These are phyloP conservation scores for Octodon degus DNA, from an alignment of 2,113 vertebrate genomes.

Conservation along the genomic window DNA sequence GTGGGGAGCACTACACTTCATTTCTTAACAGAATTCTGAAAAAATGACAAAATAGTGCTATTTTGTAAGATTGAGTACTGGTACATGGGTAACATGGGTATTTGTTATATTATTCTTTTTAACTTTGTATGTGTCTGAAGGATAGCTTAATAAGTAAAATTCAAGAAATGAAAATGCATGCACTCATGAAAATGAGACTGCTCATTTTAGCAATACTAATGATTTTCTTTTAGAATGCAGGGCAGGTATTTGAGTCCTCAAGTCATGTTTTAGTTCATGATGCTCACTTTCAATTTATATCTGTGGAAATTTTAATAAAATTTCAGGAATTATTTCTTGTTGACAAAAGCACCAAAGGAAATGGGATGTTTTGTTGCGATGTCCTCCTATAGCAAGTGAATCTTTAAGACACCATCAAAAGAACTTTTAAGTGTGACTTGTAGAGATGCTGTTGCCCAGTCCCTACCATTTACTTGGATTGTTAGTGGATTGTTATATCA, in stretches of 20 bases:
- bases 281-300: conserved; percentile 20
- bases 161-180: not conserved
- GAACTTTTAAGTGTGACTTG: not conserved
- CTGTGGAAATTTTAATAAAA: not conserved
- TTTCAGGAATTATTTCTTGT: not conserved
- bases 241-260: not conserved
- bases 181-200: not conserved
- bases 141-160: conserved; percentile 43
- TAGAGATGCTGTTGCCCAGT: not conserved
- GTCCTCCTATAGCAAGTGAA: conserved; percentile 10
- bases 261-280: not conserved
- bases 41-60: not conserved
- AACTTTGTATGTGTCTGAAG: not conserved
- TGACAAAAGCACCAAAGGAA: conserved; percentile 19
- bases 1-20: not conserved
- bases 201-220: not conserved
- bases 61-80: not conserved
- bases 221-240: not conserved
- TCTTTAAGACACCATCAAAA: not conserved
- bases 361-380: not conserved
- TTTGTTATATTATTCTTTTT: conserved; percentile 16
- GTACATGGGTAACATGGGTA: not conserved
- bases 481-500: not conserved
- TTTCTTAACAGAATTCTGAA: conserved; percentile 13
- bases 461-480: not conserved